phyloP scores from a whole-genome alignment of 2,113 vertebrate species.

The Pygoscelis antarcticus region DNA sequence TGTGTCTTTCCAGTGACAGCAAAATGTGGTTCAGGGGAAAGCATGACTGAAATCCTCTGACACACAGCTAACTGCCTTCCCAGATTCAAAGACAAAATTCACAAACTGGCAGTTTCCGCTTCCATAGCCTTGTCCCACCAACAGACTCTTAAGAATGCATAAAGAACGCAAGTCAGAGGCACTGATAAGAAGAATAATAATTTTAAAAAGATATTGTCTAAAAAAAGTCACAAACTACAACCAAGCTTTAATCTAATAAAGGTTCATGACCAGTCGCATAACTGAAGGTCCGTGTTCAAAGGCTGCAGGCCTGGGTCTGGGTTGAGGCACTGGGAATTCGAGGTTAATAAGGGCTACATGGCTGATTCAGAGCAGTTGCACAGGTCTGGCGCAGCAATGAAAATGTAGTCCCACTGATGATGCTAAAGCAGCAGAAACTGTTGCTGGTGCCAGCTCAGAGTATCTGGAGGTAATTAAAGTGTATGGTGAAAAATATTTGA shows the following conservation, averaged over 20 bases:
- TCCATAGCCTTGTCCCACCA: not conserved
- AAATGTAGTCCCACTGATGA: not conserved
- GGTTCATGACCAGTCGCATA: not conserved
- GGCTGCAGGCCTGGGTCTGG: not conserved
- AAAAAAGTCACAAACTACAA: not conserved
- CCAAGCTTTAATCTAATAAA: not conserved
- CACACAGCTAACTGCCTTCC: not conserved
- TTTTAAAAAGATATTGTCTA: not conserved
- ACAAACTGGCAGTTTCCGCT: not conserved
- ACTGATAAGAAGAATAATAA: not conserved
- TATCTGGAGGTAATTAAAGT: not conserved
- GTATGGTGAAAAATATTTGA: not conserved
- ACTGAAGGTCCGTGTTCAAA: not conserved
- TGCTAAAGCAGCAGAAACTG: slow-evolving; percentile 5
- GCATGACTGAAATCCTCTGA: not conserved
- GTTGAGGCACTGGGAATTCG: not conserved
- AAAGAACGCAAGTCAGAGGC: not conserved
- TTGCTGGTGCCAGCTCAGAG: not conserved
- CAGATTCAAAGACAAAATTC: not conserved
- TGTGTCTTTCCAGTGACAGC: not conserved
- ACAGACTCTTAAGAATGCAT: not conserved
- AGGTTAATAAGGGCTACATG: not conserved
- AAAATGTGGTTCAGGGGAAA: not conserved
- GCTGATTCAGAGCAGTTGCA: not conserved
- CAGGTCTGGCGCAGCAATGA: not conserved